Percentiles rank a stretch among this genome's conserved stretches.
These are phyloP conservation scores for Aldrovandia affinis DNA, from an alignment of 2,797 vertebrate species.

Conservation along the genomic window DNA sequence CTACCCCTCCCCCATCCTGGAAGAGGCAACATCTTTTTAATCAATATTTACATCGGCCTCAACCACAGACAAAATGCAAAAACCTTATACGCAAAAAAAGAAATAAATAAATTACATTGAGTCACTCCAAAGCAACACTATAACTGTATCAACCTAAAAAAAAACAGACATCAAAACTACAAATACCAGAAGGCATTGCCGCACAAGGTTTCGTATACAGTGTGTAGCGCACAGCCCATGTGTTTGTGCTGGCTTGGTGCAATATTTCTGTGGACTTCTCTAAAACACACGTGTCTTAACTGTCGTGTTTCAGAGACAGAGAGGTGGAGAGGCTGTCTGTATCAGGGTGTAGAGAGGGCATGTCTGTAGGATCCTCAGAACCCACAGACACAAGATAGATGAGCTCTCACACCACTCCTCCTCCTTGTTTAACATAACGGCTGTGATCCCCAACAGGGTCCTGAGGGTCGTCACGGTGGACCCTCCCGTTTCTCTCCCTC, in stretches of 20 bases:
- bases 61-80: neutral
- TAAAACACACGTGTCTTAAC: neutral
- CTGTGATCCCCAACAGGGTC: slow-evolving; percentile 41
- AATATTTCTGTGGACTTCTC: neutral
- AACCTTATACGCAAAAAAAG: neutral
- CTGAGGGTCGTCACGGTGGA: slow-evolving; percentile 50
- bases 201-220: neutral
- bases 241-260: neutral
- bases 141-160: neutral
- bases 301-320: neutral
- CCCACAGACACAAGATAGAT: slow-evolving; percentile 37
- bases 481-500: slow-evolving; percentile 56
- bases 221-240: neutral
- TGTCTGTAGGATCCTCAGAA: neutral
- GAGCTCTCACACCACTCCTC: slow-evolving; percentile 49
- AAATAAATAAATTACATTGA: neutral
- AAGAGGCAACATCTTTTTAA: no score
- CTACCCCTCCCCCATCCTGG: neutral
- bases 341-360: neutral
- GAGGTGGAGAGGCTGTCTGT: neutral
- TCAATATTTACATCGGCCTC: no score
- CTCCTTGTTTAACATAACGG: slow-evolving; percentile 36
- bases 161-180: neutral
- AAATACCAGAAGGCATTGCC: neutral
- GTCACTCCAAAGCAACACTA: neutral